Base-by-base conservation (phyloP, 2,888 invertebrate genomes). In the Drosophila paranaensis region DNA sequence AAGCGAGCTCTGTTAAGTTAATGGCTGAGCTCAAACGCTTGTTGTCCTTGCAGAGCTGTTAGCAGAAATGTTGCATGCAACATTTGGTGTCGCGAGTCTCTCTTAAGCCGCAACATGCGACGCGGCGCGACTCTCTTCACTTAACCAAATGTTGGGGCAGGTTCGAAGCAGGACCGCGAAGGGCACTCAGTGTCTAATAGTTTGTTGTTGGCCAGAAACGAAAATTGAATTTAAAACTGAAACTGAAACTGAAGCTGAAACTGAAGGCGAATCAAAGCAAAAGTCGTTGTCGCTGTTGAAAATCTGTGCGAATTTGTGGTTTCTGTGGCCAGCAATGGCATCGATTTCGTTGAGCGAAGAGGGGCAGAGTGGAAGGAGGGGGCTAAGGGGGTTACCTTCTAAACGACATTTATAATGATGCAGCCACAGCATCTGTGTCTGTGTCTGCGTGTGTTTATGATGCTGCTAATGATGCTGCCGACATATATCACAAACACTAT, bases 261-360 rank as follows among this genome's bases (percentile, higher is more conserved):
- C 65, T 35, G 11, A 42, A 54, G 39, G 8, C 46, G 30, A 58
- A 45, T 37, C 65, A 48, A 57, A 48, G 46, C 43, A 43, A 56
- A 62, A 54, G 27, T 57, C 14, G 35, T 14, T 46, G 27, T 14
- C n/a, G 51, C 9, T 11, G 51, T 20, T 14, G 48, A 3, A 64
- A 63, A 73, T 68, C 73, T 58, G 63, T 77, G 73, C 39, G 72
- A 77, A 65, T 70, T 78, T 74, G 77, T 56, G 75, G 75, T 66
- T 66, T 63, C 56, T 66, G 60, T 42, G 70, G 65, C 25, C 35
- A 37, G 51, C 30, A 53, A 60, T 53, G 62, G 54, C 60, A 77
- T 74, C 50, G 73, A 77, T 60, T 64, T 57, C 54, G 20, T 0
- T 20, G 35, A 35, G 30, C 43, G 6, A 0, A 27, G 42, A 6